Conservation (phyloP, 2,113 vertebrate species). For the Setophaga petechia region DNA sequence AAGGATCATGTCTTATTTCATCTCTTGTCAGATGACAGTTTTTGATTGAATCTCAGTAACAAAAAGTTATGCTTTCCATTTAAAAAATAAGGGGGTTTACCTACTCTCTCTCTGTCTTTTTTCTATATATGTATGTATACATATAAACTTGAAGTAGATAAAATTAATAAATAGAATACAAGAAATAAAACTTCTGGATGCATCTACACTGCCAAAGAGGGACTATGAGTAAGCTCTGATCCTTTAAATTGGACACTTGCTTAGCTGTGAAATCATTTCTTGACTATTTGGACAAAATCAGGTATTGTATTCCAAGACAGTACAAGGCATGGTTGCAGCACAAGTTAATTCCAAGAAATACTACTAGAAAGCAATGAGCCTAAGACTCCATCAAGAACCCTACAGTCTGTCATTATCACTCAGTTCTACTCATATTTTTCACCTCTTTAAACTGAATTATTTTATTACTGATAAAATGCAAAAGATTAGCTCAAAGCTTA, state of each 20-base stretch:
- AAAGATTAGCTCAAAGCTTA: background rate
- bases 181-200: background rate
- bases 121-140: background rate
- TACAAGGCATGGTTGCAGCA: background rate
- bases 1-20: accelerated
- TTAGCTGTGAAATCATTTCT: background rate
- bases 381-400: background rate
- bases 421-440: background rate
- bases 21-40: background rate
- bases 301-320: background rate
- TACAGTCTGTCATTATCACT: background rate
- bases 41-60: background rate
- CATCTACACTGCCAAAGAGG: background rate
- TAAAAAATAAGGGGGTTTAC: background rate
- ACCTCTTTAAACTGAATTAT: background rate
- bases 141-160: background rate
- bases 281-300: background rate
- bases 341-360: background rate
- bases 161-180: background rate
- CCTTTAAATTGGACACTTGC: background rate
- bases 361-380: background rate
- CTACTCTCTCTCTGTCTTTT: background rate
- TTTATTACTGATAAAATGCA: background rate
- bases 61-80: background rate
- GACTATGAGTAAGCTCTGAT: background rate